Evolutionary conservation across 2,113 vertebrate genomes (phyloP), one percentile per base, ranked within the genome.

Genomic region (Antechinus flavipes): DNA sequence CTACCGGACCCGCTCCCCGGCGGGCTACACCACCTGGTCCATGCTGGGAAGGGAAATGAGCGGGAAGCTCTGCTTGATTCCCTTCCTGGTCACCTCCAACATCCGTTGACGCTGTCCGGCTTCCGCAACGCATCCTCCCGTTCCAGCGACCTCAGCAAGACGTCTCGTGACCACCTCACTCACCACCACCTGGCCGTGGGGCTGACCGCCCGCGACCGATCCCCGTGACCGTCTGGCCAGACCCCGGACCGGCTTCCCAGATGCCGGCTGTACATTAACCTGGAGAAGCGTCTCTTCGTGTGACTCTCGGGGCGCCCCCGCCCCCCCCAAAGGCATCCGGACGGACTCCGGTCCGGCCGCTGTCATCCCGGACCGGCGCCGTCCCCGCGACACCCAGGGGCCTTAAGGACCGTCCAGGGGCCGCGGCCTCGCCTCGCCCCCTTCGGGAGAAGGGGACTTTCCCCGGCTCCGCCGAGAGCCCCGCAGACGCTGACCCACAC

Each of bases 21-120:
- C 97, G 12, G 97, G 95, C 10, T 98, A 95, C 14, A 97, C 96
- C 12, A 97, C 96, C 19, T 98, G 98, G 98, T 98, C 98, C 96
- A 97, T 97, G 0, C 96, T 98, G 61, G 98, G 96, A 35, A 91
- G 96, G 92, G 98, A 98, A 49, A 92, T 84, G 2, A 97, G 97
- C 8, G 98, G 97, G 9, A 95, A 97, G 47, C 50, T 94, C 1
- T 94, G 97, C 42, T 95, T 95, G 8, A 68, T 97, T 1, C 97
- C 98, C 58, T 97, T 98, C 25, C 90, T 98, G 95, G 94, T 98
- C 95, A 97, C 96, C 1, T 98, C 97, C 97, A 96, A 96, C 89
- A 96, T 97, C 0, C 97, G 97, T 1, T 96, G 95, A 95, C 94
- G 97, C 92, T 97, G 96, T 58, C 97, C 97, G 95, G 97, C 96